Conservation (phyloP, 1,140 invertebrate species). For the Chironomus tepperi region DNA sequence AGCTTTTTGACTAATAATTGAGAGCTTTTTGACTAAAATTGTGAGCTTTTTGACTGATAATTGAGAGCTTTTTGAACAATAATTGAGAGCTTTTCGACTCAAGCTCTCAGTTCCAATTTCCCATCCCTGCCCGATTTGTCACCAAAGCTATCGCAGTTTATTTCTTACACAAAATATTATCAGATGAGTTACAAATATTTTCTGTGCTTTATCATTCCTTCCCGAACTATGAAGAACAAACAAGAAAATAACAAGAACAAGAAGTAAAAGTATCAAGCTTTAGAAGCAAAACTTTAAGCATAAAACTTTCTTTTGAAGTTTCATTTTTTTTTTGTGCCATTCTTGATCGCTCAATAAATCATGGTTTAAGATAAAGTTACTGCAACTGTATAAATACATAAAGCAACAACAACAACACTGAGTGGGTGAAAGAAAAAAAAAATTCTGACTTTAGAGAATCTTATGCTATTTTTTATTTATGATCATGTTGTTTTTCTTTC, state of each 20-base stretch:
- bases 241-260: background rate
- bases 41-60: too few relatives aligned
- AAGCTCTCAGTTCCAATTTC: too few relatives aligned
- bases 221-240: background rate
- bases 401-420: conserved; percentile 4
- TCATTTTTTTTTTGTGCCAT: background rate
- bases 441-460: background rate
- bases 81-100: too few relatives aligned
- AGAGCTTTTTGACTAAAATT: too few relatives aligned
- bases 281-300: background rate
- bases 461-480: conserved; percentile 16
- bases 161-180: background rate
- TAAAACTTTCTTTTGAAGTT: background rate
- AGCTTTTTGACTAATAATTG: too few relatives aligned
- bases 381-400: background rate
- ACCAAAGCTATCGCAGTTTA: background rate
- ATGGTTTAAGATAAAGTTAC: conserved; percentile 18
- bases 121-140: background rate
- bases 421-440: background rate
- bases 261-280: too few relatives aligned
- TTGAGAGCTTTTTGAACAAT: too few relatives aligned
- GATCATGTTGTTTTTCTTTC: conserved; percentile 22
- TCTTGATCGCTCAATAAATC: conserved; percentile 23
- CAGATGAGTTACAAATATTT: conserved; percentile 13
- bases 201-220: background rate